Percentiles rank a stretch among this genome's conserved stretches.
phyloP scores from a whole-genome alignment of 92 coral and sea anemone species.

The Desmophyllum pertusum region DNA sequence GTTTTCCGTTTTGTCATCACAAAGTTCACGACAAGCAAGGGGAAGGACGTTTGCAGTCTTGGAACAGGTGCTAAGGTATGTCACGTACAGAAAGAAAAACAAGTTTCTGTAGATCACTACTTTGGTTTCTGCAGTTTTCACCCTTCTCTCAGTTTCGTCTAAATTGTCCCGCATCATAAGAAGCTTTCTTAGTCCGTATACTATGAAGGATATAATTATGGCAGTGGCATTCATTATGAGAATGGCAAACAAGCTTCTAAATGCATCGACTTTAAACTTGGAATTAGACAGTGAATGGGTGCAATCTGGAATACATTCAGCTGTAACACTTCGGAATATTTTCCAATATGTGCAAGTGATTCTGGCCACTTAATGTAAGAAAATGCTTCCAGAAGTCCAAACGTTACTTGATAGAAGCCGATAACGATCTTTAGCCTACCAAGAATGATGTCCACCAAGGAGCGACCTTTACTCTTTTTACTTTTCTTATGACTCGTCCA shows the following conservation, averaged over 20 bases:
- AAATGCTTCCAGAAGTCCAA: constrained; percentile 12
- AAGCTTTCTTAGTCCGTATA: neutral
- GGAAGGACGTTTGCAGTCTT: constrained; percentile 10
- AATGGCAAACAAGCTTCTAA: neutral
- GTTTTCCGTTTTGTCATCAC: neutral
- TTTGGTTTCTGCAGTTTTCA: neutral
- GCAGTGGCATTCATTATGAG: neutral
- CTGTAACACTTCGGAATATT: constrained; percentile 5
- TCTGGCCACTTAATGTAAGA: constrained; percentile 12
- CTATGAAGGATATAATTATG: neutral
- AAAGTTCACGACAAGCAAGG: constrained; percentile 14
- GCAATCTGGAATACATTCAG: constrained; percentile 18
- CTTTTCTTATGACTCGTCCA: constrained; percentile 1
- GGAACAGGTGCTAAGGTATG: constrained; percentile 4
- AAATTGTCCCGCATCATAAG: neutral
- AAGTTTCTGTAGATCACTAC: neutral
- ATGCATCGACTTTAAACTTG: neutral
- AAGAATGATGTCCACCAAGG: neutral
- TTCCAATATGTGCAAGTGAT: neutral
- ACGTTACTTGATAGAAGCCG: constrained; percentile 1
- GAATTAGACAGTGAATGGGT: neutral
- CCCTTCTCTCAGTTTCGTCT: neutral
- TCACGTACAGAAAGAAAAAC: constrained; percentile 12
- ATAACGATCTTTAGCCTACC: neutral
- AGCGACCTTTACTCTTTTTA: neutral